Base-by-base conservation (phyloP, 30 jellyfish, hydroid and myxozoan species). In the Mastigias papua region DNA sequence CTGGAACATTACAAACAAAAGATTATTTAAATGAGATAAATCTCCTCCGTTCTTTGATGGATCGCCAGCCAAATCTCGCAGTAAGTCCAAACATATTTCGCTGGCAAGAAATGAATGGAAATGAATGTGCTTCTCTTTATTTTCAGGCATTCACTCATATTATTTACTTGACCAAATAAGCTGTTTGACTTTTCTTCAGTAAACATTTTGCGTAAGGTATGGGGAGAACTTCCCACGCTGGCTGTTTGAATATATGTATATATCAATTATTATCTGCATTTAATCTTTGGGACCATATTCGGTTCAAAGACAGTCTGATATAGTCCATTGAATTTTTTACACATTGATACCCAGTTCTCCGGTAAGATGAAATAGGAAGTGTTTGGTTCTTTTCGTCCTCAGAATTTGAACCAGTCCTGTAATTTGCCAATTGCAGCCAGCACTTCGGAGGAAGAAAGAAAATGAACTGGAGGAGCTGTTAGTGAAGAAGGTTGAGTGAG, bases 1-100 rank as follows among this genome's bases (percentile, higher is more conserved):
- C 69, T 26, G 17, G 34, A 33, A 16, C 34, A 72, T 9, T 42
- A 72, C 66, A 49, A 35, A 48, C 48, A 72, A 48, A 35, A 72
- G 83, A 72, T 72, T 72, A 72, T 68, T 28, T 35, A 34, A 37
- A 72, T 21, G 63, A 37, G 83, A 72, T 72, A 34, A 9, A 29
- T 34, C 69, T 34, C 26, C 34, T 13, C 13, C 83, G 34, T 48
- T 72, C 83, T 72, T 32, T 72, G 83, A 35, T 72, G 83, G 83
- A 72, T 42, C 65, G 23, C 48, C 34, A 22, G 1, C 23, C n/a
- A 33, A 9, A 72, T 72, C 83, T 23, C 46, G 15, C 0, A 72
- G 48, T 49, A 72, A 72, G 35, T 34, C 83, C 83, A 37, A 35
- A 21, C 34, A 72, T 32, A 34, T 10, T 37, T 49, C 37, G 20